Percentiles rank a stretch among this genome's conserved stretches.
Conservation (phyloP, 2,888 invertebrate genomes). For the Melitaea athalia region DNA sequence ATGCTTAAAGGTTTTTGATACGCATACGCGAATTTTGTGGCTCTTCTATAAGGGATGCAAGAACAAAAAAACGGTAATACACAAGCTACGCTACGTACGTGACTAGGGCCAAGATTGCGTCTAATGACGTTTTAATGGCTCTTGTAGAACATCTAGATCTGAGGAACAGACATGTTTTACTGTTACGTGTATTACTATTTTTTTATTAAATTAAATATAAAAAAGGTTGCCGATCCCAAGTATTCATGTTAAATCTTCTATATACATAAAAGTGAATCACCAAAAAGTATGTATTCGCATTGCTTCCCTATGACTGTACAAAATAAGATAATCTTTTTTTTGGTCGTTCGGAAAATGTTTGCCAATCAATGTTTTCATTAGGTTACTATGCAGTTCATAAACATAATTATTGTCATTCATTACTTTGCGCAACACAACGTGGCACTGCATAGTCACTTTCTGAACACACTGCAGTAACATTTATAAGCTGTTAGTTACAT, state of each 20-base stretch:
- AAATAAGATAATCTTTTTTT: too few relatives aligned
- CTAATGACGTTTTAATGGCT: slow-evolving; percentile 61
- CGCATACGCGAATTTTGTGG: slow-evolving; percentile 40
- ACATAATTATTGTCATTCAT: too few relatives aligned
- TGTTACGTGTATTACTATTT: background rate
- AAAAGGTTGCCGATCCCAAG: background rate
- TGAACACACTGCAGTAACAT: background rate
- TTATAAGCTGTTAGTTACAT: background rate
- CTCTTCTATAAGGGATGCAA: slow-evolving; percentile 55
- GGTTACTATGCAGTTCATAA: too few relatives aligned
- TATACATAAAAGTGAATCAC: too few relatives aligned
- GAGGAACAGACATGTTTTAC: slow-evolving; percentile 11
- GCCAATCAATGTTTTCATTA: too few relatives aligned
- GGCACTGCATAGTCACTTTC: too few relatives aligned
- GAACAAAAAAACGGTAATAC: slow-evolving; percentile 58
- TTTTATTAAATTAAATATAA: background rate
- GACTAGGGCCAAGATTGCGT: slow-evolving; percentile 41
- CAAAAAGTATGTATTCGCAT: too few relatives aligned
- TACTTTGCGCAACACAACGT: too few relatives aligned
- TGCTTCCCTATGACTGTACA: too few relatives aligned
- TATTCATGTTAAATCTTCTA: too few relatives aligned
- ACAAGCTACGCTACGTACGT: slow-evolving; percentile 52
- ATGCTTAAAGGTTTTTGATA: background rate
- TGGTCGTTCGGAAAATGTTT: too few relatives aligned
- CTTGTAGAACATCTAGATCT: slow-evolving; percentile 31